Percentiles rank a stretch among this genome's conserved stretches.
Evolutionary conservation across 2,113 vertebrate species (phyloP).

Genomic region (Aldabrachelys gigantea): DNA sequence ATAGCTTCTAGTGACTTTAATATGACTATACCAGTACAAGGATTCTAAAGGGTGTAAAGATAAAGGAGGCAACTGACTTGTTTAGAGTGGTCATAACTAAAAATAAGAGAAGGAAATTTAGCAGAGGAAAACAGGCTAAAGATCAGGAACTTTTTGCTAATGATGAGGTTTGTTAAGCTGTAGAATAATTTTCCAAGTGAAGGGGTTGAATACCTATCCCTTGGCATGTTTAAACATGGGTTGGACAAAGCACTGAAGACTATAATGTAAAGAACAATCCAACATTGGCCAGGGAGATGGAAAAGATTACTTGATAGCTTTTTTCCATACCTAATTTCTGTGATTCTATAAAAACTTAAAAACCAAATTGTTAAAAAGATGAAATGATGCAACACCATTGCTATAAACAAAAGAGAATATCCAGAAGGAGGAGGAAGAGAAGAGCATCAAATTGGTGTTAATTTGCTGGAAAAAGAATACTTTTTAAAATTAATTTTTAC

Average conservation of each 20-base stretch:
- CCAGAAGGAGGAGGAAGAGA: neutral
- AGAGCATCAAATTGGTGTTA: neutral
- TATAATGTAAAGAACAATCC: slow-evolving; percentile 50
- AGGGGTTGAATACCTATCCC: slow-evolving; percentile 62
- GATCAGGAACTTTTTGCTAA: slow-evolving; percentile 20
- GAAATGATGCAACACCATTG: slow-evolving; percentile 1
- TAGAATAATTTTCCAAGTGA: slow-evolving; percentile 43
- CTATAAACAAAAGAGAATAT: slow-evolving; percentile 11
- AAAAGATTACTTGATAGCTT: slow-evolving; percentile 62
- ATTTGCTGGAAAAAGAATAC: slow-evolving; percentile 42
- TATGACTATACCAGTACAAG: neutral
- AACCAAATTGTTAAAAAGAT: slow-evolving; percentile 45
- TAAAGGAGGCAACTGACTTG: slow-evolving; percentile 35
- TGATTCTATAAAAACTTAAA: slow-evolving; percentile 19
- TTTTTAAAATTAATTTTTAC: slow-evolving; percentile 13
- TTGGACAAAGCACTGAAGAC: slow-evolving; percentile 49
- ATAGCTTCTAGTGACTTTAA: neutral
- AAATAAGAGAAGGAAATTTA: slow-evolving; percentile 43
- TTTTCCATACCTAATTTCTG: slow-evolving; percentile 50
- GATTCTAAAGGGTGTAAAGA: slow-evolving; percentile 23
- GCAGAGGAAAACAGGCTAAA: slow-evolving; percentile 59
- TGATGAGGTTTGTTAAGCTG: slow-evolving; percentile 49
- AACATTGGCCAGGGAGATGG: neutral
- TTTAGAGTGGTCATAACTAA: slow-evolving; percentile 18
- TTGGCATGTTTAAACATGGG: slow-evolving; percentile 53